Base-by-base conservation (phyloP, 2,888 invertebrate species). In the Torymus auratus region DNA sequence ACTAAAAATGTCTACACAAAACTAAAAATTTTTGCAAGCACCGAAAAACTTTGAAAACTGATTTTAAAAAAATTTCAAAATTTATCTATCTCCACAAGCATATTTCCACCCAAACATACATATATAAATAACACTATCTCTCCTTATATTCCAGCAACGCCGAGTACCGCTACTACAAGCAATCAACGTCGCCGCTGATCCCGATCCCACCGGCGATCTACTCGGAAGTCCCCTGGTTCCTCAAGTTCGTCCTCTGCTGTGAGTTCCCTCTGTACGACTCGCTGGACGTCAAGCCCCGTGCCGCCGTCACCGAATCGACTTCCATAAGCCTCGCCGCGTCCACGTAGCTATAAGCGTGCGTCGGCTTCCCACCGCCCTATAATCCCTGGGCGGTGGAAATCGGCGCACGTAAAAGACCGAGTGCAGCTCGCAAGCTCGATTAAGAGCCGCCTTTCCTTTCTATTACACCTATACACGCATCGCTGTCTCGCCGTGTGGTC, bases 221-320 rank as follows among this genome's bases (percentile, higher is more conserved):
- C 91, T 94, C 95, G n/a, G 96, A 96, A 89, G 95, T 97, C 61
- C 97, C 97, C 0, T 93, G 93, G 87, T 95, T 95, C 83, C 91
- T 98, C 69, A 97, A 97, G 91, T 96, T 94, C 88, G 92, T 96
- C 20, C 90, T 97, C 67, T 97, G 97, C 91, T 97, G 97, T 88
- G 98, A 98, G 90, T 97, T 95, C 87, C 97, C 97, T 0, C 93
- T 97, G 79, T 98, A 98, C 89, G 95, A 97, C 89, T 95, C 94
- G 4, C 91, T 94, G 86, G 94, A 95, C 28, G 94, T 93, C 53
- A 94, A 94, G 86, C 94, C 93, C 11, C 92, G 93, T 0, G 92
- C 93, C 0, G 93, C 94, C 83, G 93, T 94, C 82, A 94, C 94
- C 80, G 95, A 95, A 90, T 94, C 95, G 80, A 94, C 94, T 74